Percentiles rank a stretch among this genome's conserved stretches.
Conservation (phyloP, 2,113 vertebrate genomes). For the Grammomys dolichurus region DNA sequence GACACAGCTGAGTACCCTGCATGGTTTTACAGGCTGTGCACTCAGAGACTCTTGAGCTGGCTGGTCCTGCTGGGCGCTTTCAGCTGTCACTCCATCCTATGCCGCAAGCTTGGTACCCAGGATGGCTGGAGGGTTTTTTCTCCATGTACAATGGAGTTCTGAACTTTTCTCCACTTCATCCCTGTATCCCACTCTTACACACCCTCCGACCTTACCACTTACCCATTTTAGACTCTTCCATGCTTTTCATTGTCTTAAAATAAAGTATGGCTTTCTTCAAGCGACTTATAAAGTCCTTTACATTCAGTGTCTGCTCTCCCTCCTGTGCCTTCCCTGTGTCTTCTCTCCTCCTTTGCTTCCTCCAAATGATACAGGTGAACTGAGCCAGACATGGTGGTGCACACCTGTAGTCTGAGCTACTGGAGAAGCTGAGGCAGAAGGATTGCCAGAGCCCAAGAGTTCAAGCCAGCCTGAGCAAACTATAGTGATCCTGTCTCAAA, state of each 20-base stretch:
- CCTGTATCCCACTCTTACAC: background rate
- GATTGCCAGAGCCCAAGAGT: background rate
- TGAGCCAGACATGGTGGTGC: background rate
- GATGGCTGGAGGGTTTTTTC: background rate
- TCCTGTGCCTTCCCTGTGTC: background rate
- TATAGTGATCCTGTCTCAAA: background rate
- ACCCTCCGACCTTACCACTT: background rate
- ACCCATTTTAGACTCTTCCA: background rate
- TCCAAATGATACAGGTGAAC: background rate
- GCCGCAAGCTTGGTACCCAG: background rate
- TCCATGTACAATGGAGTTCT: background rate
- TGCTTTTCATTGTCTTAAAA: background rate
- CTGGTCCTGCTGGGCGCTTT: background rate
- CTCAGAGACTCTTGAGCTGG: background rate
- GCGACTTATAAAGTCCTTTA: background rate
- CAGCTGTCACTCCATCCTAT: background rate
- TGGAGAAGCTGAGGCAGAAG: background rate
- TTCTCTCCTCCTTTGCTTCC: background rate
- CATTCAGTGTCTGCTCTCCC: fast-evolving
- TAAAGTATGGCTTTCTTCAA: background rate
- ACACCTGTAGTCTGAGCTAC: background rate
- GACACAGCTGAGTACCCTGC: background rate
- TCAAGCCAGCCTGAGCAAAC: background rate
- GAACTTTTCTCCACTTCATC: background rate
- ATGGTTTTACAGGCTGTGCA: background rate